phyloP scores from a whole-genome alignment of 2,113 vertebrate species.

The Lepus americanus region DNA sequence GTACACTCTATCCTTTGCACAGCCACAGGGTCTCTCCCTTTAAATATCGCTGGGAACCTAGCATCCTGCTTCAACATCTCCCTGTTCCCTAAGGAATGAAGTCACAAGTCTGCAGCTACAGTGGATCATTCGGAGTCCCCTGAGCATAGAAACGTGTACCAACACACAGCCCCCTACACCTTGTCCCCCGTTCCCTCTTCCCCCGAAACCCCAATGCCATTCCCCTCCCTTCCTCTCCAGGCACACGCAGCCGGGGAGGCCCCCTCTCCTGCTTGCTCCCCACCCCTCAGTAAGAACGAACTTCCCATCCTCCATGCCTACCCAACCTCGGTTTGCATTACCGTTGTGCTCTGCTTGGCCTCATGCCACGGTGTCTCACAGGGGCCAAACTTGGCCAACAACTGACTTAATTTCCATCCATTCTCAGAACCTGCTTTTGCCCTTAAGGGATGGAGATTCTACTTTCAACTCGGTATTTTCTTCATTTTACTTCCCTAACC shows the following conservation, averaged over 20 bases:
- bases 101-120: neutral
- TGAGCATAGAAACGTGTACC: neutral
- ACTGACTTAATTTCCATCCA: neutral
- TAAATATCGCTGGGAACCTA: neutral
- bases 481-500: slow-evolving; percentile 74
- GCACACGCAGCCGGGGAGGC: neutral
- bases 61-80: neutral
- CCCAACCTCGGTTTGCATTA: neutral
- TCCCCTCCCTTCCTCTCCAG: neutral
- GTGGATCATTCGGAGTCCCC: neutral
- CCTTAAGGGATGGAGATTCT: slow-evolving; percentile 50
- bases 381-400: neutral
- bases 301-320: neutral
- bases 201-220: neutral
- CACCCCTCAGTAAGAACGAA: neutral
- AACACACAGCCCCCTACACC: neutral
- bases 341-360: neutral
- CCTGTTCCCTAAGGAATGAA: slow-evolving; percentile 12
- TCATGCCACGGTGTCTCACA: neutral
- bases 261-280: neutral
- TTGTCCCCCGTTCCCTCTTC: neutral
- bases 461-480: slow-evolving; percentile 66
- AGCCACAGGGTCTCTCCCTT: neutral
- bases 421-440: slow-evolving; percentile 66
- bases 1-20: neutral